Percentiles rank a stretch among this genome's conserved stretches.
Conservation (phyloP, 2,797 vertebrate species). For the Catostomus latipinnis region DNA sequence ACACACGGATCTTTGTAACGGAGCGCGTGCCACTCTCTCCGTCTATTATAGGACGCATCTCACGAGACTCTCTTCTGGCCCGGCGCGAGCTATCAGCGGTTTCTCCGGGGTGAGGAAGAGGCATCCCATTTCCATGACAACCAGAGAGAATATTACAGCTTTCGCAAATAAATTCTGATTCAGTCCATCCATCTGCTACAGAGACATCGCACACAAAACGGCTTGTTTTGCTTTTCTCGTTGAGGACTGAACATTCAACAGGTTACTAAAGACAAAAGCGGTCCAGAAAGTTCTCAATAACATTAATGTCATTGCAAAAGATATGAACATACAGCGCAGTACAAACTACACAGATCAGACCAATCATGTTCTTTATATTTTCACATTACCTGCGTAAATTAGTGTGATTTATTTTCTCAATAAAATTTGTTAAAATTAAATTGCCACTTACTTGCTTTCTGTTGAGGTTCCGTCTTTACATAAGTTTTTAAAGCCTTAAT, state of each 20-base stretch:
- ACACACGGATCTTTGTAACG: background rate
- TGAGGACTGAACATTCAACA: conserved; percentile 52
- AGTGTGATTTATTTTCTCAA: background rate
- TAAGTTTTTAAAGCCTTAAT: conserved; percentile 81
- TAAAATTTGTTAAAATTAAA: conserved; percentile 15
- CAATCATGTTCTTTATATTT: background rate
- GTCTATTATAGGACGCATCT: conserved; percentile 23
- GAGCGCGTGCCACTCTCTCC: conserved; percentile 5
- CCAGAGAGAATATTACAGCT: conserved; percentile 81
- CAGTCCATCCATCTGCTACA: conserved; percentile 60
- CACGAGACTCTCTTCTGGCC: conserved; percentile 33
- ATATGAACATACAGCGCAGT: background rate
- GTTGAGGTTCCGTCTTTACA: conserved; percentile 99
- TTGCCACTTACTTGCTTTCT: conserved; percentile 90
- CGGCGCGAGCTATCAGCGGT: conserved; percentile 13
- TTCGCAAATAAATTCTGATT: conserved; percentile 78
- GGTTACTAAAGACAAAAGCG: conserved; percentile 47
- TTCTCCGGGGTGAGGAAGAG: conserved; percentile 46
- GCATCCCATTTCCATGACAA: conserved; percentile 98
- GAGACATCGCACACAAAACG: conserved; percentile 45
- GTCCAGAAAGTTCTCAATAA: conserved; percentile 49
- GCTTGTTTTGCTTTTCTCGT: conserved; percentile 25
- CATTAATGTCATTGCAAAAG: background rate
- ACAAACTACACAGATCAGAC: background rate
- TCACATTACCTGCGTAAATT: too few relatives aligned